Evolutionary conservation across 2,113 vertebrate genomes (phyloP), one percentile per base, ranked within the genome.

Genomic region (Ginglymostoma cirratum): DNA sequence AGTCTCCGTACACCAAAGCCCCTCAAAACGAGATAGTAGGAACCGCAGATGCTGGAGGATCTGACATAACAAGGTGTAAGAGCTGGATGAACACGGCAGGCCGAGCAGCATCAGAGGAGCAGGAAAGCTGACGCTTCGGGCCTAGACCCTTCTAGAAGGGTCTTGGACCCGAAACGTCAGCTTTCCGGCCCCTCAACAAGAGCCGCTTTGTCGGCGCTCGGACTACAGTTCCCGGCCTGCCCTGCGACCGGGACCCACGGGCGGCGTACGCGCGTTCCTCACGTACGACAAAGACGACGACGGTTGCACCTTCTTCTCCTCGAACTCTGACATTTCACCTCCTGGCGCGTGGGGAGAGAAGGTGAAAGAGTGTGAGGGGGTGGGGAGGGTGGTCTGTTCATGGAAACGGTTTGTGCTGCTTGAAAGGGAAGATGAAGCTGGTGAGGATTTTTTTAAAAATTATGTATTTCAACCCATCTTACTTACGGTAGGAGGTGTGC

Each of bases 351-450:
- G 55, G 0, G 55, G 55, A 1, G 1, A 48, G 48, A 48, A 48
- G 48, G 48, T 48, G 83, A 30, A 72, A 72, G 70, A 27, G 3
- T 19, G 69, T 23, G 69, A 27, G 24, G 70, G 27, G 30, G 34
- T 5, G n/a, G n/a, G n/a, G 17, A 80, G n/a, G 12, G 0, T 38
- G 23, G 5, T 30, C 34, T 94, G 23, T 8, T 27, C 42, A 52
- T 95, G 66, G 69, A 72, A 95, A 95, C 94, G 23, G 92, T 4
- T 8, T 14, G 15, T 27, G 67, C 66, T 45, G 92, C n/a, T 34
- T 42, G 65, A 67, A 4, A 8, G 65, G 34, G 61, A 95, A 27
- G 67, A 95, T 95, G 94, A 95, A 95, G 69, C 94, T 95, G 94
- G 94, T 95, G 69, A 95, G 94, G 15, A 72, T 21, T 87, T 8